Conservation (phyloP, 2,113 vertebrate species). For the Catharus fuscescens region DNA sequence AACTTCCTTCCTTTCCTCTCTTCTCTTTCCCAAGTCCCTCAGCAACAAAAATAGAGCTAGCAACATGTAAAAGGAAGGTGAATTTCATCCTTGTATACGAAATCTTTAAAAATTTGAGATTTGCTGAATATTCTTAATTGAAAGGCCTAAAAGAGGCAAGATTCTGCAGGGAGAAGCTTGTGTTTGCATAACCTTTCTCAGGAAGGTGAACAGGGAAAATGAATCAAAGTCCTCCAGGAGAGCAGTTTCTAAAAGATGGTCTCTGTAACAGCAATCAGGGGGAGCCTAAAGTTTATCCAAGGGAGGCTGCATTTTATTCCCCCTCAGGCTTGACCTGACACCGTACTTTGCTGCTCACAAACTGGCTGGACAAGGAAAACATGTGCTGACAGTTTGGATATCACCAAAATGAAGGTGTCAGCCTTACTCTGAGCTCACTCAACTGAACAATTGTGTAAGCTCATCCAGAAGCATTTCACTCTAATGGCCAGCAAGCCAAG, state of each 20-base stretch:
- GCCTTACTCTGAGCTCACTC: background rate
- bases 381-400: background rate
- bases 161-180: background rate
- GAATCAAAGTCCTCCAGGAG: background rate
- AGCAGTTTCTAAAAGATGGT: background rate
- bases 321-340: background rate
- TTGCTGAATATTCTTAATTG: background rate
- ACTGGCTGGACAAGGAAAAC: background rate
- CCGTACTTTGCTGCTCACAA: background rate
- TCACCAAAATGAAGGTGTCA: background rate
- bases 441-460: background rate
- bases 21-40: background rate
- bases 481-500: background rate
- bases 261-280: background rate
- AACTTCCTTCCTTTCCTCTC: background rate
- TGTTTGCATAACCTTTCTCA: background rate
- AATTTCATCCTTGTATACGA: background rate
- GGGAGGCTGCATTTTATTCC: background rate
- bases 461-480: background rate
- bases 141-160: background rate
- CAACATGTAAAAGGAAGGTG: background rate
- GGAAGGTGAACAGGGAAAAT: background rate
- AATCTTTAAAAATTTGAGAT: background rate
- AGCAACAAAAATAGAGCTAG: background rate
- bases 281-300: background rate